Evolutionary conservation across 2,113 vertebrate genomes (phyloP).

Genomic region (Varanus komodoensis): DNA sequence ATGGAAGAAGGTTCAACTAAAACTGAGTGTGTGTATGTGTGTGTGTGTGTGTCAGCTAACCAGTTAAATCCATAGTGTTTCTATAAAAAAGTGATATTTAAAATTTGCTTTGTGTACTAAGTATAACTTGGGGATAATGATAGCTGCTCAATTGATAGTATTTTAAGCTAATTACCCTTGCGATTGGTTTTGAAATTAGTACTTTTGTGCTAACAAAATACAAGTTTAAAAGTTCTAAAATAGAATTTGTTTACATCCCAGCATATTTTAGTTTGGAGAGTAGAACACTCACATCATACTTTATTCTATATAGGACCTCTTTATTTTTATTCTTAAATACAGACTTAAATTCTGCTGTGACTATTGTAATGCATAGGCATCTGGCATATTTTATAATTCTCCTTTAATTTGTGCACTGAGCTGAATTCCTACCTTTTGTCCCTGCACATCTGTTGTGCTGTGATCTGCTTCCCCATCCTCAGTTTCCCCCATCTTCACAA

Average conservation of each 20-base stretch:
- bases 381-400: conserved; percentile 53
- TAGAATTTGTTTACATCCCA: background rate
- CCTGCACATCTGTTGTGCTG: conserved; percentile 82
- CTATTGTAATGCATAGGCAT: conserved; percentile 53
- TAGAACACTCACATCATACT: background rate
- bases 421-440: conserved; percentile 82
- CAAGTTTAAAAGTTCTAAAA: background rate
- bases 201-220: background rate
- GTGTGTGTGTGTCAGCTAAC: background rate
- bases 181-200: conserved; percentile 28
- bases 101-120: background rate
- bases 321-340: conserved; percentile 71
- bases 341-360: conserved; percentile 63
- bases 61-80: background rate
- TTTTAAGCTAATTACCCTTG: background rate
- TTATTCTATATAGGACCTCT: conserved; percentile 60
- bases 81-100: background rate
- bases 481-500: conserved; percentile 94
- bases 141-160: background rate
- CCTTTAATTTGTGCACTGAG: conserved; percentile 55
- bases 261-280: background rate
- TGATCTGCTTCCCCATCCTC: conserved; percentile 89
- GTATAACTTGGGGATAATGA: background rate
- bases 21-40: background rate
- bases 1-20: background rate